phyloP scores from a whole-genome alignment of 2,888 invertebrate species.

The Myathropa florea region DNA sequence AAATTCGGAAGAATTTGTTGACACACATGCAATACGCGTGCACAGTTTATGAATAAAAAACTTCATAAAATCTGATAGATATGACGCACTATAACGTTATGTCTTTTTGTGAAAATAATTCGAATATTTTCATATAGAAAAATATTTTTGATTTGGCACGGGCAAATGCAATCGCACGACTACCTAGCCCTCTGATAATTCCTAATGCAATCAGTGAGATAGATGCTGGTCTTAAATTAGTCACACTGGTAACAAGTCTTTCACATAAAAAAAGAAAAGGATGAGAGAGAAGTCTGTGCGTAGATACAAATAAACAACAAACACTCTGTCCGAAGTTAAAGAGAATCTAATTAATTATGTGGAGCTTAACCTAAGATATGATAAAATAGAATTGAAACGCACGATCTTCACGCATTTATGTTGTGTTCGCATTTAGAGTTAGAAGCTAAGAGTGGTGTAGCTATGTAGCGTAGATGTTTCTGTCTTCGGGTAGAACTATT shows the following conservation, averaged over 20 bases:
- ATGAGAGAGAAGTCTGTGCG: conserved; percentile 11
- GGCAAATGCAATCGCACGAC: conserved; percentile 63
- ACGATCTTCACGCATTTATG: conserved; percentile 33
- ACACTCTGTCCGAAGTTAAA: conserved; percentile 45
- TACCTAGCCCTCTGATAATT: conserved; percentile 54
- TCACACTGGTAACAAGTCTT: conserved; percentile 60
- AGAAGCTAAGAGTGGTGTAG: conserved; percentile 39
- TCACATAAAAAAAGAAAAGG: conserved; percentile 30
- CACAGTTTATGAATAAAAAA: conserved; percentile 13
- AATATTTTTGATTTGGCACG: conserved; percentile 58
- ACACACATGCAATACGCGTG: not conserved
- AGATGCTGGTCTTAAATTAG: conserved; percentile 65
- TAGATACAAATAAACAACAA: conserved; percentile 25
- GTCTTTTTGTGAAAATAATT: conserved; percentile 11
- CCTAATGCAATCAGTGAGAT: conserved; percentile 57
- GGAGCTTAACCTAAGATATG: conserved; percentile 38
- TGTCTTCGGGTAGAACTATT: conserved; percentile 2
- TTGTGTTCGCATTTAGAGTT: conserved; percentile 60
- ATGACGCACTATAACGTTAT: too few species aligned
- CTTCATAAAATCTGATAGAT: not conserved
- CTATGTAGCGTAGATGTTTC: conserved; percentile 19
- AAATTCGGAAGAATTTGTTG: conserved; percentile 6
- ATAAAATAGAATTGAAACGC: conserved; percentile 37
- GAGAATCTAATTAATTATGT: conserved; percentile 52
- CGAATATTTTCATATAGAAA: conserved; percentile 17